Percentiles rank a stretch among this genome's conserved stretches.
Evolutionary conservation across 2,888 invertebrate species (phyloP).

Genomic region (Parnassius orleans): DNA sequence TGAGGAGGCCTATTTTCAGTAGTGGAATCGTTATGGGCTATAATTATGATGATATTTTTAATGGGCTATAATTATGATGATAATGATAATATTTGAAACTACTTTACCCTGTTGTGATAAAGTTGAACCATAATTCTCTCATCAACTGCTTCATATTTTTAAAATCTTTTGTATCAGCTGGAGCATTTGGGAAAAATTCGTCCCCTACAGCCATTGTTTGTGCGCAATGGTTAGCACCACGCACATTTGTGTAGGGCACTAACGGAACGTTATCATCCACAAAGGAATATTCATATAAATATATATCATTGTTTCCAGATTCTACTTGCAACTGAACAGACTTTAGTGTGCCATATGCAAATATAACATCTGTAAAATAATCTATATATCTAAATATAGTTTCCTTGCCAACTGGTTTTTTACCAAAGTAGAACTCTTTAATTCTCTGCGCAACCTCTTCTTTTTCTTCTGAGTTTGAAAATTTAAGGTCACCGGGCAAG

Average conservation of each 20-base stretch:
- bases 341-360: slow-evolving; percentile 40
- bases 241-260: slow-evolving; percentile 39
- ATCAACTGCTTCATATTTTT: slow-evolving; percentile 37
- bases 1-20: too few relatives aligned
- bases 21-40: too few relatives aligned
- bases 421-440: slow-evolving; percentile 45
- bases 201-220: slow-evolving; percentile 40
- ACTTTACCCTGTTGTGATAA: slow-evolving; percentile 44
- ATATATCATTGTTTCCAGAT: slow-evolving; percentile 48
- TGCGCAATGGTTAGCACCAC: slow-evolving; percentile 39
- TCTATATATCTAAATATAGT: slow-evolving; percentile 45
- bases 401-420: slow-evolving; percentile 37
- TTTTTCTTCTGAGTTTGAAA: slow-evolving; percentile 42
- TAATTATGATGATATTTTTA: too few relatives aligned
- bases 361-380: slow-evolving; percentile 57
- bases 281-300: slow-evolving; percentile 52
- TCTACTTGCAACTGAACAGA: slow-evolving; percentile 41
- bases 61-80: too few relatives aligned
- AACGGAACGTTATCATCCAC: slow-evolving; percentile 37
- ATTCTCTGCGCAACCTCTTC: slow-evolving; percentile 40
- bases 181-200: not conserved
- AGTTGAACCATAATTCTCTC: slow-evolving; percentile 48
- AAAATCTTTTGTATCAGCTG: slow-evolving; percentile 32
- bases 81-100: slow-evolving; percentile 12
- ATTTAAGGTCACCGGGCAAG: slow-evolving; percentile 50